Conservation (phyloP, 2,113 vertebrate genomes). For the Illadopsis cleaveri region DNA sequence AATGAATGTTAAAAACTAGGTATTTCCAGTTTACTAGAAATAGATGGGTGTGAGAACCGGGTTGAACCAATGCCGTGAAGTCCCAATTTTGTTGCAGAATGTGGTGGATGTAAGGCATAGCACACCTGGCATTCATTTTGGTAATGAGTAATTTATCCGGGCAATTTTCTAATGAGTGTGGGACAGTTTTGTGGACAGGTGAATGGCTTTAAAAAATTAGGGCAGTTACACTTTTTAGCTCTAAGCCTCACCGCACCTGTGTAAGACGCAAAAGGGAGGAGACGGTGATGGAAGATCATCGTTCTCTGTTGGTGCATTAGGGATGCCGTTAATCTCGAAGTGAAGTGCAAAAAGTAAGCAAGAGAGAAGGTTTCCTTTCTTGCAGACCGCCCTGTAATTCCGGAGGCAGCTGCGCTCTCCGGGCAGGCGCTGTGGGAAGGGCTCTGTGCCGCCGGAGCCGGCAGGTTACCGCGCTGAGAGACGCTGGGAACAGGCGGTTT, state of each 20-base stretch:
- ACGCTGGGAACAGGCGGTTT: background rate
- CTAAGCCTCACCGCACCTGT: background rate
- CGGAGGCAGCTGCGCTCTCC: background rate
- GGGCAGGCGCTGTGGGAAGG: background rate
- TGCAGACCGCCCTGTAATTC: no score
- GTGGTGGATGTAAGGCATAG: background rate
- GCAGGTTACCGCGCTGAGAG: background rate
- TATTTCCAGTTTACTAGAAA: background rate
- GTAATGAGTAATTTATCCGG: background rate
- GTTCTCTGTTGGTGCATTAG: background rate
- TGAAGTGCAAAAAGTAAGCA: background rate
- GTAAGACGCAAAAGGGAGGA: background rate
- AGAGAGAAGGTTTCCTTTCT: background rate
- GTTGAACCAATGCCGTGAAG: no score
- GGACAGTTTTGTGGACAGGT: slow-evolving; percentile 1
- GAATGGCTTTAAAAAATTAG: background rate
- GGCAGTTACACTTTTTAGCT: background rate
- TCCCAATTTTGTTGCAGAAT: background rate
- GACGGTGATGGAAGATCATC: background rate
- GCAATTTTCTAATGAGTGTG: background rate
- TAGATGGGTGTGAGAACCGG: background rate
- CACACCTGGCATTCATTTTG: background rate
- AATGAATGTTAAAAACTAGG: background rate
- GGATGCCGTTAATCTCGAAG: background rate
- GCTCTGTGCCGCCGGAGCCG: background rate